Conservation (phyloP, 2,113 vertebrate species). For the Formicarius rufipectus region DNA sequence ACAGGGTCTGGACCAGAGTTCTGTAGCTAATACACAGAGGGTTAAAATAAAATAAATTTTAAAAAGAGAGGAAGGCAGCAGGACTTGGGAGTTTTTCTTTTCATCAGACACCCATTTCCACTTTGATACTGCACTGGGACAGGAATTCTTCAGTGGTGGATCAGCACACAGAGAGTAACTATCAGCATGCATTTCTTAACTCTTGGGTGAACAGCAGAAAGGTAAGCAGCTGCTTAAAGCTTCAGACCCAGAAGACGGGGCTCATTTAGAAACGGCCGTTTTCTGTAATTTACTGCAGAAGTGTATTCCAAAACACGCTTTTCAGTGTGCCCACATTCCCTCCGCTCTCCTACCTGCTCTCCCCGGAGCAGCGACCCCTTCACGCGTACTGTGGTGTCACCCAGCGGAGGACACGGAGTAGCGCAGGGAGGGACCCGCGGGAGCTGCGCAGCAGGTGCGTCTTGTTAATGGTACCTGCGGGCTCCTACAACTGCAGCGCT, state of each 20-base stretch:
- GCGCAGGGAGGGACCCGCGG: not conserved
- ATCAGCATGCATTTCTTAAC: not conserved
- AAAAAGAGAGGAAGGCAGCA: not conserved
- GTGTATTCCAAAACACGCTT: not conserved
- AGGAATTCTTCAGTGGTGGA: not conserved
- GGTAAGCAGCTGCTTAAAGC: not conserved
- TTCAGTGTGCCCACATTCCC: not conserved
- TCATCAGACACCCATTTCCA: not conserved
- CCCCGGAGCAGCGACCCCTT: not conserved
- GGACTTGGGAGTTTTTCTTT: not conserved
- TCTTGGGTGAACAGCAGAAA: not conserved
- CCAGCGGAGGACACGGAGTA: conserved; percentile 34
- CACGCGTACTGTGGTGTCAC: conserved; percentile 61
- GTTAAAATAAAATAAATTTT: not conserved
- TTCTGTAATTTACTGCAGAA: not conserved
- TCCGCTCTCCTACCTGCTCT: not conserved
- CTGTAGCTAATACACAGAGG: not conserved
- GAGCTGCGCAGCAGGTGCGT: not conserved
- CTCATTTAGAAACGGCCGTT: not conserved
- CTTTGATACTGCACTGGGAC: not conserved
- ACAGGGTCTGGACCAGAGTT: not conserved
- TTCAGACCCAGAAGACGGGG: not conserved
- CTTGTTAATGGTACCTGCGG: accelerated
- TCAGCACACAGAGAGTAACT: not conserved
- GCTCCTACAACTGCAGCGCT: not conserved